phyloP scores from a whole-genome alignment of 1,140 invertebrate species.

The Macrosteles quadrilineatus region DNA sequence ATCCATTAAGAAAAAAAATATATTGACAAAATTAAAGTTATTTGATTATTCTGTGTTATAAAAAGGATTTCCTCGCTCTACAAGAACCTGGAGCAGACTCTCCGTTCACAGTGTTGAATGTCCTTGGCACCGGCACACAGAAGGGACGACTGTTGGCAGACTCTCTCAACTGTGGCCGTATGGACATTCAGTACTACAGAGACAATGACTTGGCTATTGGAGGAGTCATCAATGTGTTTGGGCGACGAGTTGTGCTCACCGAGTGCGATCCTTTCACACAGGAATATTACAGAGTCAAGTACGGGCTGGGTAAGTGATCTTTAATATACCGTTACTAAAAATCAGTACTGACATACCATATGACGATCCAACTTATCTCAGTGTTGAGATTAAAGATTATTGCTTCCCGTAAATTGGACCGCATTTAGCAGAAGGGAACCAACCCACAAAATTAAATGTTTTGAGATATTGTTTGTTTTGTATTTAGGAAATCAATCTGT shows the following conservation, averaged over 20 bases:
- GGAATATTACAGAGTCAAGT: conserved; percentile 74
- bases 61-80: conserved; percentile 52
- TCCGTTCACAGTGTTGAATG: conserved; percentile 67
- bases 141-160: conserved; percentile 64
- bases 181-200: conserved; percentile 61
- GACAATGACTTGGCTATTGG: conserved; percentile 80
- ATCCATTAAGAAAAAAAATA: no score
- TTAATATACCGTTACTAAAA: not conserved
- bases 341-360: not conserved
- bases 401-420: no score
- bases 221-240: conserved; percentile 74
- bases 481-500: no score
- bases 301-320: conserved; percentile 52
- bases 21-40: no score
- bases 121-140: conserved; percentile 60
- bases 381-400: no score
- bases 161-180: conserved; percentile 56
- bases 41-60: no score
- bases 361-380: no score
- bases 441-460: no score
- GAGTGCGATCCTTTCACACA: conserved; percentile 87
- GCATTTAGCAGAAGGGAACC: no score
- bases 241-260: conserved; percentile 75
- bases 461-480: no score
- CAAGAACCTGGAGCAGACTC: conserved; percentile 61